Conservation (phyloP, 2,888 invertebrate genomes). For the Orchestes rusci region DNA sequence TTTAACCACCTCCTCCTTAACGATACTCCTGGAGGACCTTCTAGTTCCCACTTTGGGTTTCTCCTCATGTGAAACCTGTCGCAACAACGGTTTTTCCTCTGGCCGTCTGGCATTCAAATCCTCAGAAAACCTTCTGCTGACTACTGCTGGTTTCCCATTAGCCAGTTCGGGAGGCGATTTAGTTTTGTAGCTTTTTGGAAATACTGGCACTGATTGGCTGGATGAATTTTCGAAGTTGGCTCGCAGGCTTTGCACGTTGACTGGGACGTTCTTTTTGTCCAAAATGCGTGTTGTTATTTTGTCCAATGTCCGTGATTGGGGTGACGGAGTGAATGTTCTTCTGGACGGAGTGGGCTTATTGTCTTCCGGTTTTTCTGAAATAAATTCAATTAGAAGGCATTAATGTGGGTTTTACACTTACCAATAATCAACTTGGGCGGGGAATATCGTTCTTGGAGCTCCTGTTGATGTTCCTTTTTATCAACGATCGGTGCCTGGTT, state of each 20-base stretch:
- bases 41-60: slow-evolving; percentile 19
- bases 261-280: slow-evolving; percentile 29
- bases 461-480: no score
- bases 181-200: slow-evolving; percentile 26
- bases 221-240: slow-evolving; percentile 48
- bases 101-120: slow-evolving; percentile 14
- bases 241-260: slow-evolving; percentile 51
- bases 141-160: slow-evolving; percentile 13
- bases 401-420: no score
- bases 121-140: slow-evolving; percentile 13
- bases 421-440: no score
- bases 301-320: no score
- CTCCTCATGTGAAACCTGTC: slow-evolving; percentile 14
- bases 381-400: slow-evolving; percentile 4
- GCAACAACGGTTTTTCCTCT: slow-evolving; percentile 21
- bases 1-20: slow-evolving; percentile 17
- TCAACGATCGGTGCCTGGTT: no score
- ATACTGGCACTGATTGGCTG: slow-evolving; percentile 23
- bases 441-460: no score
- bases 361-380: slow-evolving; percentile 16
- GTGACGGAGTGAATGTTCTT: slow-evolving; percentile 7
- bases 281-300: slow-evolving; percentile 15
- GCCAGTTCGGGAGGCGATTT: slow-evolving; percentile 18
- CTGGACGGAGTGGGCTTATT: slow-evolving; percentile 14
- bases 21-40: slow-evolving; percentile 12